Evolutionary conservation across 2,113 vertebrate species (phyloP).

Genomic region (Notarius quadriscutis): DNA sequence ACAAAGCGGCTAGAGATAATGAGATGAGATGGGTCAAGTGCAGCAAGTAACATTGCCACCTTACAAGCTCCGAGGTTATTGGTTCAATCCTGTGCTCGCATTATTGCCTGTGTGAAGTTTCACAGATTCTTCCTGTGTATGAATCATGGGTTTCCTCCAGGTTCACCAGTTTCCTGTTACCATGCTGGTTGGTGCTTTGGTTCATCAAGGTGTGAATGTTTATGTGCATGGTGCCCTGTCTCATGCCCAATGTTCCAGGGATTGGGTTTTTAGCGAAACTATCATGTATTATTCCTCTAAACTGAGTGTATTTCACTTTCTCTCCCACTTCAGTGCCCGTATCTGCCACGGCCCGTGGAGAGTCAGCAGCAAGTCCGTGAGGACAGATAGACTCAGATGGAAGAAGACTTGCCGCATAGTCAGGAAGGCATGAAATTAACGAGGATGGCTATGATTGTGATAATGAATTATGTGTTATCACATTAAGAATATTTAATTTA

Average conservation of each 20-base stretch:
- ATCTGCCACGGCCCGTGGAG: constrained; percentile 62
- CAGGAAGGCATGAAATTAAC: constrained; percentile 72
- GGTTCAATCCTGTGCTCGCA: neutral
- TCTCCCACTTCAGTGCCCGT: constrained; percentile 52
- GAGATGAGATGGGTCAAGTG: no score
- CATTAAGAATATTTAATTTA: neutral
- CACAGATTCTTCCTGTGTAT: neutral
- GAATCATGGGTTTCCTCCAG: neutral
- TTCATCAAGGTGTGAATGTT: neutral
- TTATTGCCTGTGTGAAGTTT: neutral
- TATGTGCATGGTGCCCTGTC: neutral
- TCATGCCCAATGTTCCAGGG: neutral
- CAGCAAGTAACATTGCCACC: neutral
- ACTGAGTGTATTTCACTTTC: neutral
- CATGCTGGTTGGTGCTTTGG: neutral
- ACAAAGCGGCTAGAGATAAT: no score
- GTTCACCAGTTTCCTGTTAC: neutral
- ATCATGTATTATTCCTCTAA: neutral
- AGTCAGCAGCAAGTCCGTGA: constrained; percentile 61
- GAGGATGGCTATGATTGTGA: neutral
- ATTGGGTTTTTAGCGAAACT: neutral
- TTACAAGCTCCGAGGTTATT: neutral
- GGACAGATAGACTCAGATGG: constrained; percentile 70
- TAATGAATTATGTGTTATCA: neutral
- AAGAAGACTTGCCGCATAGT: constrained; percentile 79